phyloP scores from a whole-genome alignment of 1,140 invertebrate genomes.

The Phenacoccus solenopsis region DNA sequence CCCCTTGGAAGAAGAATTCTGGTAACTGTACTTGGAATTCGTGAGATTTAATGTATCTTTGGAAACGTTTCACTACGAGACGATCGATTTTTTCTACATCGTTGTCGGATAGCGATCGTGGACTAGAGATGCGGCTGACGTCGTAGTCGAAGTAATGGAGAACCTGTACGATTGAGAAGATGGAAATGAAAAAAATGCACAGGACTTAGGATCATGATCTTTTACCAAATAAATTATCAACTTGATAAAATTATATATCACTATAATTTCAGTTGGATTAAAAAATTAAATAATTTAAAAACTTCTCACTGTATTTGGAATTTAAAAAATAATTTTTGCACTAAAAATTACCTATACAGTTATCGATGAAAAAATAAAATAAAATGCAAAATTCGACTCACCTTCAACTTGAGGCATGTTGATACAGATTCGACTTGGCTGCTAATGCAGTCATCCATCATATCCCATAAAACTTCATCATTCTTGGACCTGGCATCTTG shows the following conservation, averaged over 20 bases:
- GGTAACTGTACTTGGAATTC: conserved; percentile 56
- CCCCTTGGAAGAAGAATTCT: conserved; percentile 33
- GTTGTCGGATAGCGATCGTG: not conserved
- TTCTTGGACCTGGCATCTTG: not conserved
- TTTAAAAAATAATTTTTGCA: not conserved
- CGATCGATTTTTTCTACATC: conserved; percentile 15
- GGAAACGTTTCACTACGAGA: conserved; percentile 47
- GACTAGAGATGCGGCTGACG: conserved; percentile 16
- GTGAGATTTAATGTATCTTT: conserved; percentile 52
- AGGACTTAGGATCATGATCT: too few species aligned
- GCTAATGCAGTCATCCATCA: not conserved
- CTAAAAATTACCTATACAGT: not conserved
- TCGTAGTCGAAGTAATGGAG: conserved; percentile 40
- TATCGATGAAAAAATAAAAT: not conserved
- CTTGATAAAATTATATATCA: too few species aligned
- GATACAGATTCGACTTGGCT: not conserved
- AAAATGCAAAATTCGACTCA: not conserved
- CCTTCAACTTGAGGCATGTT: not conserved
- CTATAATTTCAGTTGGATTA: too few species aligned
- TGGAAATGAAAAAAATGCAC: too few species aligned
- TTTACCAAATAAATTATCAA: too few species aligned
- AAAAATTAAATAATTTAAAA: not conserved
- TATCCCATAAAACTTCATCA: not conserved
- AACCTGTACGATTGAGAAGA: too few species aligned
- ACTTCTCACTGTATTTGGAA: not conserved